Conservation (phyloP, 2,797 vertebrate genomes). For the Bucorvus abyssinicus region DNA sequence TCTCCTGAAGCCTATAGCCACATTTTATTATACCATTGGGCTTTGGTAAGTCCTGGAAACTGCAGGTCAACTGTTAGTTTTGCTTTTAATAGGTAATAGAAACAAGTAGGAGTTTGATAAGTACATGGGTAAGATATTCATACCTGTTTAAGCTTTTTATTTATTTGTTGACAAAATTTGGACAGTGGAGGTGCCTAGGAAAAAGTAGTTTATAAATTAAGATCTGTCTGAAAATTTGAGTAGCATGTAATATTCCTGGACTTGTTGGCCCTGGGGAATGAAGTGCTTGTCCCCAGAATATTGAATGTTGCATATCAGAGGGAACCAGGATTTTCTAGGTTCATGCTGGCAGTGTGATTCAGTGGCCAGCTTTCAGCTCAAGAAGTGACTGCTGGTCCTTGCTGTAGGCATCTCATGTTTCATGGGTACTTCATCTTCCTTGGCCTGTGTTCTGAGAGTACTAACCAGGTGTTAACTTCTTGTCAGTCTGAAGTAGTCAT, state of each 20-base stretch:
- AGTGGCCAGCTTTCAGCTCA: background rate
- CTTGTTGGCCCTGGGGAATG: background rate
- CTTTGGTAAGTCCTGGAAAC: background rate
- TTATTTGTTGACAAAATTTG: background rate
- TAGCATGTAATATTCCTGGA: background rate
- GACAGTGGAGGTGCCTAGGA: background rate
- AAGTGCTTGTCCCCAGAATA: background rate
- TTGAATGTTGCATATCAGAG: accelerated
- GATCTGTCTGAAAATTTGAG: background rate
- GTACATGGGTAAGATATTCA: background rate
- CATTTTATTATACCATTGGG: background rate
- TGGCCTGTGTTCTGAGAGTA: background rate
- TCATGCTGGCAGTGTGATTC: background rate
- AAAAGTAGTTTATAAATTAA: background rate
- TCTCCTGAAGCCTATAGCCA: background rate
- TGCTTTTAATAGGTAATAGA: background rate
- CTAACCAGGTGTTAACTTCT: background rate
- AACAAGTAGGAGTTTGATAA: background rate
- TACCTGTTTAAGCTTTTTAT: background rate
- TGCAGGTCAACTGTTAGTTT: background rate
- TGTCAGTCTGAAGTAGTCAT: background rate
- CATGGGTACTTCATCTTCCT: background rate
- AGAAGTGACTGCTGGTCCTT: background rate
- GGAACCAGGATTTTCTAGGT: background rate
- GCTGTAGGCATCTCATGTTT: background rate